Base-by-base conservation (phyloP, 1,140 invertebrate genomes). In the Monomorium pharaonis region DNA sequence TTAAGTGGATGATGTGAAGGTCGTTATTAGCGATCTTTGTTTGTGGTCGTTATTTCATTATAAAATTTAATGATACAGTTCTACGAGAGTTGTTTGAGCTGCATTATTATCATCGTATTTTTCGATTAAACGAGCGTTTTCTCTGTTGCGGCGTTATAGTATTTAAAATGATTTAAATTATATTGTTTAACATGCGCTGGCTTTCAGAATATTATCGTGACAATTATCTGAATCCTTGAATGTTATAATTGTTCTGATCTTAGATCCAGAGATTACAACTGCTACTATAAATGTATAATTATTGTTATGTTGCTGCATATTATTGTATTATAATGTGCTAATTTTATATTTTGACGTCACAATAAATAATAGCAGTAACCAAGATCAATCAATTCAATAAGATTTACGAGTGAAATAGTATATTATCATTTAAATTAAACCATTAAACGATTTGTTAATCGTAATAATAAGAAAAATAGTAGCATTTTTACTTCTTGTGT, bases 1-100 rank as follows among this genome's bases (percentile, higher is more conserved):
- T 27, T 67, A 84, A 84, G 56, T 84, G 81, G 83, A 80, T 62
- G 76, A 65, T 85, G 84, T 47, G 84, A 86, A 88, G 75, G 76
- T 47, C 72, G 75, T 24, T 81, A 81, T 81, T 81, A 81, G 58
- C 42, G 24, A 37, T 51, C 33, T 67, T 0, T 42, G 78, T 60
- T 83, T 60, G 54, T 67, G 78, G 37, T 83, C 51, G 18, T 74
- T 83, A 74, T 83, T 83, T 83, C 78, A 83, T 44, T 83, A 74
- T 37, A 72, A 37, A 74, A 83, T 67, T 83, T 83, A 72, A 83
- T 83, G 67, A 72, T 74, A 83, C n/a, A 83, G 51, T 83, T 58
- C 67, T 58, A n/a, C n/a, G 18, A 42, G 18, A 42, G 18, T 58
- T 81, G 37, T 58, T 81, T 70, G 47, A 72, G 7, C 18, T 21